Conservation (phyloP, 2,797 vertebrate genomes). For the Ciconia nigra region DNA sequence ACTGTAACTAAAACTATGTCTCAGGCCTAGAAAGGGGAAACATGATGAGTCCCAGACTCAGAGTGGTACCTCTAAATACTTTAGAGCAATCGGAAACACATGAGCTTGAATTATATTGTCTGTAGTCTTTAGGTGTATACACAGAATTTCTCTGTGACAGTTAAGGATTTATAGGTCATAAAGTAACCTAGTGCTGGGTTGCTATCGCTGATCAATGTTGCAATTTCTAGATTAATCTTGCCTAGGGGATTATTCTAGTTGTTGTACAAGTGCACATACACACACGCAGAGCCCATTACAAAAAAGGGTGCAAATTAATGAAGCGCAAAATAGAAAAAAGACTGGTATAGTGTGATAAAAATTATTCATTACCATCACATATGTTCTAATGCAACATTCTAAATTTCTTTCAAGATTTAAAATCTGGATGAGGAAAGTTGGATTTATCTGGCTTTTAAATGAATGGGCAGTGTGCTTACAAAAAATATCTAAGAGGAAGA, state of each 20-base stretch:
- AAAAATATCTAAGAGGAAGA: not conserved
- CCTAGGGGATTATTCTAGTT: not conserved
- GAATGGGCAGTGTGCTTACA: not conserved
- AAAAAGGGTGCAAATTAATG: not conserved
- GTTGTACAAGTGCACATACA: not conserved
- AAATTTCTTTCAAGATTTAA: not conserved
- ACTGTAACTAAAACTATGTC: slow-evolving; percentile 39
- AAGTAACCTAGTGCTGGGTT: not conserved
- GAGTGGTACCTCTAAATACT: slow-evolving; percentile 5
- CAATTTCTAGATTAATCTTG: not conserved
- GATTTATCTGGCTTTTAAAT: not conserved
- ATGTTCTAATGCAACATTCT: not conserved
- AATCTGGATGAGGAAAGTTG: not conserved
- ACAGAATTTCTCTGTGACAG: not conserved
- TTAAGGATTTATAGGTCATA: not conserved
- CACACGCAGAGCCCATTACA: not conserved
- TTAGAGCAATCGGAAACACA: not conserved
- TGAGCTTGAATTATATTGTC: slow-evolving; percentile 36
- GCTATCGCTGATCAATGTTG: not conserved
- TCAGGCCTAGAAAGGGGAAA: not conserved
- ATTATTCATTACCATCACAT: not conserved
- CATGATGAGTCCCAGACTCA: slow-evolving; percentile 28
- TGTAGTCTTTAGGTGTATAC: slow-evolving; percentile 26
- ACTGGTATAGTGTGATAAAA: not conserved
- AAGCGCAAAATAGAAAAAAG: not conserved